Conservation (phyloP, 1,140 invertebrate genomes). For the Drosophila nebulosa region DNA sequence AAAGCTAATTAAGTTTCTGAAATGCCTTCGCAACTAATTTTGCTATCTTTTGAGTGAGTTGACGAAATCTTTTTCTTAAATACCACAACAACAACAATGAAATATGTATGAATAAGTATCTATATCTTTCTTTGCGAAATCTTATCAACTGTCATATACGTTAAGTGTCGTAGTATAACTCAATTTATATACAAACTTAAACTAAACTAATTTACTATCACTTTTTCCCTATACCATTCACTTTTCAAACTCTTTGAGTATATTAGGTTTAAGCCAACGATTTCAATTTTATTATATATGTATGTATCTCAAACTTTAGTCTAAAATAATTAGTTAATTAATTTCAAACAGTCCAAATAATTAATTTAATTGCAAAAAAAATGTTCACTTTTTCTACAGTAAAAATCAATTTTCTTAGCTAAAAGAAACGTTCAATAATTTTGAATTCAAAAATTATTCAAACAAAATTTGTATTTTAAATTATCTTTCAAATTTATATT, state of each 20-base stretch:
- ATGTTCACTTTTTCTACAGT: too few species aligned
- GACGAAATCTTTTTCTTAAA: neutral
- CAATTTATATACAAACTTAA: slow-evolving; percentile 20
- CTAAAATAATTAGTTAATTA: too few species aligned
- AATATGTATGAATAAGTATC: neutral
- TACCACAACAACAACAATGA: neutral
- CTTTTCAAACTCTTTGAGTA: neutral
- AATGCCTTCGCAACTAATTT: neutral
- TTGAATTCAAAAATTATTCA: too few species aligned
- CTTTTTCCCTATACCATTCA: neutral
- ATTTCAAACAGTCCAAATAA: too few species aligned
- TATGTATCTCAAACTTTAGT: too few species aligned
- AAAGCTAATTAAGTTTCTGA: neutral
- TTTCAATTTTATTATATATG: too few species aligned
- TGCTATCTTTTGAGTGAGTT: neutral
- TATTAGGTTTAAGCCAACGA: neutral
- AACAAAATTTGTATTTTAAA: too few species aligned
- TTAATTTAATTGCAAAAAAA: too few species aligned
- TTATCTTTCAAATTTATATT: too few species aligned
- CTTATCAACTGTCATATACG: slow-evolving; percentile 45
- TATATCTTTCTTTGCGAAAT: slow-evolving; percentile 22
- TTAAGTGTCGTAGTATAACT: slow-evolving; percentile 48
- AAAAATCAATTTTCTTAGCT: too few species aligned
- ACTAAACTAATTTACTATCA: slow-evolving; percentile 41
- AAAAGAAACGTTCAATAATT: too few species aligned